A percentile compares a stretch with the other conserved stretches of the same genome.
phyloP scores from a whole-genome alignment of 2,113 vertebrate genomes.

The Megaceryle torquata region DNA sequence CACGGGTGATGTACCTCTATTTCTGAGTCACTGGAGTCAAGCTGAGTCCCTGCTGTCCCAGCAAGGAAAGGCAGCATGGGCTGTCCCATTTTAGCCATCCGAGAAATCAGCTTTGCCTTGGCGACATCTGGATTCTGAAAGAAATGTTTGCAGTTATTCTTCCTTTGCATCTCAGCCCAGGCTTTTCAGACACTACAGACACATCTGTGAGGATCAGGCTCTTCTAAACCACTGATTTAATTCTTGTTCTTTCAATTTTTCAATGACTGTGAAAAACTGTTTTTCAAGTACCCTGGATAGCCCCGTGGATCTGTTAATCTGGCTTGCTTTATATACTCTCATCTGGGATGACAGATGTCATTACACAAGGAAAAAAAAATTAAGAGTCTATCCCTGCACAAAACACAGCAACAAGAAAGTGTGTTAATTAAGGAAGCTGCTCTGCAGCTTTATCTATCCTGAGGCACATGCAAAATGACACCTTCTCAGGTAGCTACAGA shows the following conservation, averaged over 20 bases:
- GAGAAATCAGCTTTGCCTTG: slow-evolving; percentile 95
- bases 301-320: not conserved
- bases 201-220: not conserved
- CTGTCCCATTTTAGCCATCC: slow-evolving; percentile 98
- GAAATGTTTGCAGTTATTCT: not conserved
- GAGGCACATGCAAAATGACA: not conserved
- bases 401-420: not conserved
- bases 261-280: not conserved
- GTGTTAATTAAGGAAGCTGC: not conserved
- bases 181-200: not conserved
- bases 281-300: not conserved
- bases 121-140: slow-evolving; percentile 88
- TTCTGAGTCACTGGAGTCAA: slow-evolving; percentile 92
- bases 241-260: not conserved
- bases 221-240: not conserved
- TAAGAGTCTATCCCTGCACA: not conserved
- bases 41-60: slow-evolving; percentile 76
- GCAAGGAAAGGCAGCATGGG: slow-evolving; percentile 93
- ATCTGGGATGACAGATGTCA: not conserved
- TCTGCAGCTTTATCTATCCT: not conserved
- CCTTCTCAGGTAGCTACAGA: not conserved
- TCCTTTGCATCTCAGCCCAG: not conserved
- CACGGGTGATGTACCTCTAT: slow-evolving; percentile 79
- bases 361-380: not conserved
- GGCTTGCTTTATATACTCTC: not conserved